Conservation (phyloP, 2,797 vertebrate genomes). For the Danio tinwini region DNA sequence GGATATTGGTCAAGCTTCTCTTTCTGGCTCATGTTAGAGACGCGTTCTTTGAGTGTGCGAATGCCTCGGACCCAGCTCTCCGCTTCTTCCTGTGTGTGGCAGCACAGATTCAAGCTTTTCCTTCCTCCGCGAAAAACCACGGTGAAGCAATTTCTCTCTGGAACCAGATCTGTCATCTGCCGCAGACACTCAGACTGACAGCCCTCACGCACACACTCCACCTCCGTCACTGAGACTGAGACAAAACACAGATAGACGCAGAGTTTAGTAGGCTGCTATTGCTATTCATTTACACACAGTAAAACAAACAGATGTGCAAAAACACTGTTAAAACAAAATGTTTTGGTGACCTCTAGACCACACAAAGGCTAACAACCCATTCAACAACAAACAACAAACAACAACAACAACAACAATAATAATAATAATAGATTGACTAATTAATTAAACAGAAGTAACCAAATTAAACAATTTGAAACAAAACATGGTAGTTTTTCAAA, state of each 20-base stretch:
- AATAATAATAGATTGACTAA: too few species aligned
- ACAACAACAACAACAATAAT: too few species aligned
- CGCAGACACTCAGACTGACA: slow-evolving; percentile 89
- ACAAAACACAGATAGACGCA: background rate
- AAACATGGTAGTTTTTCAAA: too few species aligned
- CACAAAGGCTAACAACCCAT: too few species aligned
- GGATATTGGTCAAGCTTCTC: slow-evolving; percentile 98
- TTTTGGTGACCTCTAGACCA: too few species aligned
- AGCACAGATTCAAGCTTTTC: slow-evolving; percentile 92
- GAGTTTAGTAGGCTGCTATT: background rate
- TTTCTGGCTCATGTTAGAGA: slow-evolving; percentile 89
- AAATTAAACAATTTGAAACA: too few species aligned
- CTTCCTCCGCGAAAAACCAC: slow-evolving; percentile 86
- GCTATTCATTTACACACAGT: background rate
- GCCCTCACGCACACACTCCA: slow-evolving; percentile 81
- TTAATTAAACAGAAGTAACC: too few species aligned
- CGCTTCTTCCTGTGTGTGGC: slow-evolving; percentile 82
- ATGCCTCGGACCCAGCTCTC: slow-evolving; percentile 90
- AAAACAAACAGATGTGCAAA: background rate
- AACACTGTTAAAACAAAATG: too few species aligned
- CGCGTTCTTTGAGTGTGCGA: slow-evolving; percentile 81
- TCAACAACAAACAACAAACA: too few species aligned
- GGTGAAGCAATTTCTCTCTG: slow-evolving; percentile 87
- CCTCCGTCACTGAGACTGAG: slow-evolving; percentile 79
- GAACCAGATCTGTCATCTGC: slow-evolving; percentile 76